Base-by-base conservation (phyloP, 2,113 vertebrate species). In the Gopherus evgoodei region DNA sequence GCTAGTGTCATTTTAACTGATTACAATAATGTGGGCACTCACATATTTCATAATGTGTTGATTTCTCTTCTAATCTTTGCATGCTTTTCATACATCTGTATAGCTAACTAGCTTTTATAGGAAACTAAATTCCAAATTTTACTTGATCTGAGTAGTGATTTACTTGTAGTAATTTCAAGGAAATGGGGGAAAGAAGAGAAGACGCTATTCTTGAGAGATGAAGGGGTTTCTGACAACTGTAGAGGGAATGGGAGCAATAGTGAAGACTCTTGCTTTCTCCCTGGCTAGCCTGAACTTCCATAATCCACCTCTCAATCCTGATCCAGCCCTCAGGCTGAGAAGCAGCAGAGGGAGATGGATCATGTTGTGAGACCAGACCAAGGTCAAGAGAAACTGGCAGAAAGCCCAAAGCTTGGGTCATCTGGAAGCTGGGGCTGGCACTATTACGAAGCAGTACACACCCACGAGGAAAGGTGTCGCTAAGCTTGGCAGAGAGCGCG, bases 21-120 rank as follows among this genome's bases (percentile, higher is more conserved):
- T 27, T 78, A 78, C 75, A 78, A 27, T 76, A 11, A 85, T 93
- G 38, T 2, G 4, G 42, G 54, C 2, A 89, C 6, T 1, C 1
- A 0, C 42, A 35, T 2, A 44, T 53, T 82, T 84, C 59, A 47
- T 86, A 49, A 80, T 49, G 29, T 38, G n/a, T 19, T 72, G 5
- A 27, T 16, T 52, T 91, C 12, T 93, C 65, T 42, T 90, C 83
- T 81, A 89, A 44, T 27, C 75, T n/a, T 3, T 35, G 44, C 44
- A 44, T 0, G 3, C 17, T 87, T 94, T 92, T 78, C n/a, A 53
- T 5, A 10, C 0, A 0, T 79, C 90, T 91, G 10, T 72, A 35
- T 65, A n/a, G 35, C 4, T 87, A 93, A 38, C 52, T 87, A 93
- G 44, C 52, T 90, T 92, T 50, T 10, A 31, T 88, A 50, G 50